Evolutionary conservation across 2,797 vertebrate genomes (phyloP), one percentile per base, ranked within the genome.

Genomic region (Heliangelus exortis): DNA sequence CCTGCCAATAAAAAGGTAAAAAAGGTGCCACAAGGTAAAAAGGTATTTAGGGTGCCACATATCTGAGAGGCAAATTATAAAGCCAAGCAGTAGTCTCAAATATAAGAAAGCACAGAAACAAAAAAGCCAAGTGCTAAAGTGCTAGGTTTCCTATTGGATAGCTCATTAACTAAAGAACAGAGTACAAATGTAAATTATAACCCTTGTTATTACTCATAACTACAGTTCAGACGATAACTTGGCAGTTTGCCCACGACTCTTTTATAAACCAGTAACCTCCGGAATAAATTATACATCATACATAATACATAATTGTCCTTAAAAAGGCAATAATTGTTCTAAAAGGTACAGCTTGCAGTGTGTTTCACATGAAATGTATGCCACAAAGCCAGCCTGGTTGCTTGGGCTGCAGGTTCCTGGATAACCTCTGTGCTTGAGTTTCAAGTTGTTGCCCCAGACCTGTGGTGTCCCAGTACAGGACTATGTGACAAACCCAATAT

Each of bases 141-240:
- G 61, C 91, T 90, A 36, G 78, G 79, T 96, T 97, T 97, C 81
- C 84, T 79, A 61, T 90, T 95, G 95, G 96, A 96, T 98, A 98
- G 89, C 96, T 97, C 97, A 97, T 98, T 97, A 97, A 96, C 95
- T 97, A 97, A 97, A 97, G 98, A 97, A 94, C 77, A 95, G 96
- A 98, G 95, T 97, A 96, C 1, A 26, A 96, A 97, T 97, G 96
- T 97, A 97, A 98, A 98, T 97, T 97, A 97, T 97, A 97, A 95
- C 94, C 89, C 96, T 97, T 95, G 90, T 98, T 98, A 97, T 97
- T 97, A 95, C 96, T 96, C 97, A 94, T 97, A 97, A 97, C 96
- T 96, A 90, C 84, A 95, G 96, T 96, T 97, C 97, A 97, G 93
- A 97, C 3, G 89, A 77, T 93, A 94, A 94, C 93, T 97, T 97